Evolutionary conservation across 2,888 invertebrate species (phyloP).

Genomic region (Bellardia bayeri): DNA sequence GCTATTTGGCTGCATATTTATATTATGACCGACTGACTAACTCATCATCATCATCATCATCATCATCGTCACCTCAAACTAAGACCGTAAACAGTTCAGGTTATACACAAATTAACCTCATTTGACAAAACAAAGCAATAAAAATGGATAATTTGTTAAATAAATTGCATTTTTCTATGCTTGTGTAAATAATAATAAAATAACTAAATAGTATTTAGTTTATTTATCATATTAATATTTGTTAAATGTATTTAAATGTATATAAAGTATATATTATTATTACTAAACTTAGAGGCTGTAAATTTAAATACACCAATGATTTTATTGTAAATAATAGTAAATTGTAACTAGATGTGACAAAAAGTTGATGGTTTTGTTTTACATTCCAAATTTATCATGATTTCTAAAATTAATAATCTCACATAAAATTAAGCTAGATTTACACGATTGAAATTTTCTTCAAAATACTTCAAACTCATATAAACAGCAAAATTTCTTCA

Average conservation of each 20-base stretch:
- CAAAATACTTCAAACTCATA: no score
- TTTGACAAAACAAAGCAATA: conserved; percentile 81
- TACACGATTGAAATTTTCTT: no score
- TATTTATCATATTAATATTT: conserved; percentile 34
- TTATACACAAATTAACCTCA: conserved; percentile 83
- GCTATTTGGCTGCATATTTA: not conserved
- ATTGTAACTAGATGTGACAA: no score
- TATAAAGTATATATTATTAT: not conserved
- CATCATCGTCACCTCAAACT: conserved; percentile 28
- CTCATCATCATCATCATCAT: conserved; percentile 28
- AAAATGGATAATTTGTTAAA: conserved; percentile 83
- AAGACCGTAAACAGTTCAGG: conserved; percentile 72
- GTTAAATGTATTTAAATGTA: not conserved
- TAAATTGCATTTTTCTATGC: conserved; percentile 77
- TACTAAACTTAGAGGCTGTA: not conserved
- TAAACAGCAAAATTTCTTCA: no score
- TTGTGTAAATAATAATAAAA: not conserved
- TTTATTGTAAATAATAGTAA: no score
- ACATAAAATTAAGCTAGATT: no score
- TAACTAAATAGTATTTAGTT: not conserved
- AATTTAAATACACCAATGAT: not conserved
- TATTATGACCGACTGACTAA: conserved; percentile 54
- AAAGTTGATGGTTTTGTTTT: no score
- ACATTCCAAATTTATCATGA: no score
- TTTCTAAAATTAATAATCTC: no score